Evolutionary conservation across 1,140 invertebrate species (phyloP).

Genomic region (Saccostrea cuccullata): DNA sequence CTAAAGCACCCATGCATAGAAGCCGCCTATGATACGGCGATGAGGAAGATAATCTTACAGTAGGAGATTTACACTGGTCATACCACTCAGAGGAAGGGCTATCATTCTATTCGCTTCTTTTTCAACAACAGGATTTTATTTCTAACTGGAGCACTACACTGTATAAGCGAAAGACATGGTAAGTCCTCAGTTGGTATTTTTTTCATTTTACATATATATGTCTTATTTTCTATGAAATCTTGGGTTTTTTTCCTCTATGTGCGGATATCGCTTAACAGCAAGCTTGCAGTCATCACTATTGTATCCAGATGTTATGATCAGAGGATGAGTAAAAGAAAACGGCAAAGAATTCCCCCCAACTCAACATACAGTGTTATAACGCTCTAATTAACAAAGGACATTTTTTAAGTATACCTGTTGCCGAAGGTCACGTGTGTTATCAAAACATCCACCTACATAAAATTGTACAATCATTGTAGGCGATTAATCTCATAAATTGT

Average conservation of each 20-base stretch:
- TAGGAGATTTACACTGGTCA: not conserved
- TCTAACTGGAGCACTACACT: not conserved
- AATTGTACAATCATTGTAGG: too few species aligned
- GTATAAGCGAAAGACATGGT: not conserved
- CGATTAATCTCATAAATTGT: too few species aligned
- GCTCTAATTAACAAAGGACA: not conserved
- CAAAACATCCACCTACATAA: too few species aligned
- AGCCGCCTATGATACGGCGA: not conserved
- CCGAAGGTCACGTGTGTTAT: too few species aligned
- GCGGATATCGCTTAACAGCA: not conserved
- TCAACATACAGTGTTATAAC: not conserved
- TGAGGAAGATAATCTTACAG: not conserved
- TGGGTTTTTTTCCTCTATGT: not conserved
- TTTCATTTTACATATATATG: not conserved
- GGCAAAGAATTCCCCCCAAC: not conserved
- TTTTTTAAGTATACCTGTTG: too few species aligned
- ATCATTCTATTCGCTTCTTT: not conserved
- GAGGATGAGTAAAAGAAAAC: not conserved
- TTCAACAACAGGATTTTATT: not conserved
- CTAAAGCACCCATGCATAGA: not conserved
- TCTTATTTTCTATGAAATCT: not conserved
- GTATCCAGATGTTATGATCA: constrained; percentile 1
- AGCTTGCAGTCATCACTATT: not conserved
- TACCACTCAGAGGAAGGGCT: not conserved
- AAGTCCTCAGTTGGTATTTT: not conserved